Evolutionary conservation across 2,888 invertebrate species (phyloP).

Genomic region (Lasioglossum villosulum): DNA sequence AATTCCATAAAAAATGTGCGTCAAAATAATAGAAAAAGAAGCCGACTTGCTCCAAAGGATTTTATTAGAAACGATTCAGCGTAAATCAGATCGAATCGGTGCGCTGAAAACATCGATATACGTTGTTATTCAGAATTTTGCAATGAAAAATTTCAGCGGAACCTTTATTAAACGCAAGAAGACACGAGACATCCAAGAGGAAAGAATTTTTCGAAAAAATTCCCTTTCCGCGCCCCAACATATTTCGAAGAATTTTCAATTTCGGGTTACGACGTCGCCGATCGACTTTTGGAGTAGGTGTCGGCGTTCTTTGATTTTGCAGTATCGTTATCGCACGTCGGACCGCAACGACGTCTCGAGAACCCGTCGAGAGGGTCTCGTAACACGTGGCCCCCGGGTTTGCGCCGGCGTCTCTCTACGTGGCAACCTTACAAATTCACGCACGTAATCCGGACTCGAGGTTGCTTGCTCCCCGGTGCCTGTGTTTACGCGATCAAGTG

Average conservation of each 20-base stretch:
- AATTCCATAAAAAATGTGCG: too few species aligned
- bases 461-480: slow-evolving; percentile 1
- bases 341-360: slow-evolving; percentile 4
- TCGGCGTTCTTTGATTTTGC: neutral
- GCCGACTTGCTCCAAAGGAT: too few species aligned
- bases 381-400: neutral
- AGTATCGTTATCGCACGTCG: neutral
- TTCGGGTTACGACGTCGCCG: neutral
- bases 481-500: slow-evolving; percentile 63
- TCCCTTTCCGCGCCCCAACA: neutral
- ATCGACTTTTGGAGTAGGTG: neutral
- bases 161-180: too few species aligned
- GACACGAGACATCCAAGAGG: too few species aligned
- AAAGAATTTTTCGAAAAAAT: too few species aligned
- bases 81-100: too few species aligned
- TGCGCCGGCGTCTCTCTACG: slow-evolving; percentile 8
- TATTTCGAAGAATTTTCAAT: neutral
- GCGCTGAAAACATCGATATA: too few species aligned
- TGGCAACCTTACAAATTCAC: slow-evolving; percentile 61
- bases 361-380: neutral
- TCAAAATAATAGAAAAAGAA: too few species aligned
- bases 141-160: neutral
- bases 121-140: too few species aligned
- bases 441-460: slow-evolving; percentile 46
- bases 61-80: too few species aligned